Evolutionary conservation across 2,888 invertebrate genomes (phyloP), one percentile per base, ranked within the genome.

Genomic region (Polydrusus cervinus): DNA sequence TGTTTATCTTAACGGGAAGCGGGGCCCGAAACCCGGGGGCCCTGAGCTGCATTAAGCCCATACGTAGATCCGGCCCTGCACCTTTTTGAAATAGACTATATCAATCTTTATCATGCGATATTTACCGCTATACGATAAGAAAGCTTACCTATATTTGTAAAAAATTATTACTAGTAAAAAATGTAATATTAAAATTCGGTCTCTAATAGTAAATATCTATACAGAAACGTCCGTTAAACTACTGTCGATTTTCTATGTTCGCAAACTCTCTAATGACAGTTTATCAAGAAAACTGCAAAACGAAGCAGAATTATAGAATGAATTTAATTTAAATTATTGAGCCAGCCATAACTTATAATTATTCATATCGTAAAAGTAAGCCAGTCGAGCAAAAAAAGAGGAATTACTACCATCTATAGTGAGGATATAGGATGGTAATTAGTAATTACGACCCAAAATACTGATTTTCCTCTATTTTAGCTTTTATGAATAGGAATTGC

Each of bases 301-400:
- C 18, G 66, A 38, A 66, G 51, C 34, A 47, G 34, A 51, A 66
- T 47, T 49, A 25, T 51, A 65, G 49, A 65, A 45, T 34, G 65
- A 34, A 65, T 34, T 51, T 66, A 66, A 66, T 66, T 40, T 49
- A 38, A 71, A 65, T 71, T 64, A 71, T 72, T 47, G 72, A 66
- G 47, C 60, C 14, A 18, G 18, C 18, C 38, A 45, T 57, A 66
- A 20, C 47, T 72, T 72, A 66, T 66, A 45, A 65, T 72, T 65
- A 72, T 72, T 43, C 65, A 57, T 66, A 60, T 66, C 66, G 66
- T 72, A 72, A 72, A 71, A 72, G 72, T 72, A 66, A 72, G 55
- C 55, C 66, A 72, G 66, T 72, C 18, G 66, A 72, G 34, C 72
- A 66, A 72, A 72, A n/a, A 72, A 65, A 45, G 60, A 30, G 66